Evolutionary conservation across 2,113 vertebrate species (phyloP).

Genomic region (Elephas maximus): DNA sequence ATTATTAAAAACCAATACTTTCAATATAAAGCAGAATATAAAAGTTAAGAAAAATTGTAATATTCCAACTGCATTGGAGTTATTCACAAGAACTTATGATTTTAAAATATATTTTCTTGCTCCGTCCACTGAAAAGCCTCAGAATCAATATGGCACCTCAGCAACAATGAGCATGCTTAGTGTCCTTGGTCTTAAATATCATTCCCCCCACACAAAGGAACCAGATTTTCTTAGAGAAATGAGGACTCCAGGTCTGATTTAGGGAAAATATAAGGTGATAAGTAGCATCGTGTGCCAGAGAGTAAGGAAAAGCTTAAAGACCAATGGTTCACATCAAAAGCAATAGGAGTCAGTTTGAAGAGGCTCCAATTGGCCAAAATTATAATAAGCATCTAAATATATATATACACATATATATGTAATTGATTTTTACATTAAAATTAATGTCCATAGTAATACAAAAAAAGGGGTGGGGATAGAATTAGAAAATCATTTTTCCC

Average conservation of each 20-base stretch:
- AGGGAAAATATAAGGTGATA: neutral
- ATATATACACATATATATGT: too few species aligned
- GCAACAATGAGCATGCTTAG: neutral
- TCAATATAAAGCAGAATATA: neutral
- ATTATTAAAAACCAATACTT: neutral
- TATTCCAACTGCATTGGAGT: neutral
- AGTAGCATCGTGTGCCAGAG: neutral
- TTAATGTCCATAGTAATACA: neutral
- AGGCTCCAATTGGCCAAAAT: neutral
- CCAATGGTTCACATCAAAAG: neutral
- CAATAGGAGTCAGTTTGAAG: neutral
- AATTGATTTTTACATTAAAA: neutral
- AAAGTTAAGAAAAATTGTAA: neutral
- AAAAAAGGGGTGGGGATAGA: neutral
- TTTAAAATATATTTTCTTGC: neutral
- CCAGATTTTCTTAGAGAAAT: neutral
- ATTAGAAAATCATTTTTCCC: neutral
- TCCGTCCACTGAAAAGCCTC: neutral
- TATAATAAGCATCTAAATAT: neutral
- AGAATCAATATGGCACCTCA: neutral
- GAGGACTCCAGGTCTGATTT: neutral
- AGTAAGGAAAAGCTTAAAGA: neutral
- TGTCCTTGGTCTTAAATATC: neutral
- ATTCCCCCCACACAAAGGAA: neutral
- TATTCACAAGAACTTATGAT: neutral